Percentiles rank a stretch among this genome's conserved stretches.
Conservation (phyloP, 2,113 vertebrate species). For the Tonatia bakeri region DNA sequence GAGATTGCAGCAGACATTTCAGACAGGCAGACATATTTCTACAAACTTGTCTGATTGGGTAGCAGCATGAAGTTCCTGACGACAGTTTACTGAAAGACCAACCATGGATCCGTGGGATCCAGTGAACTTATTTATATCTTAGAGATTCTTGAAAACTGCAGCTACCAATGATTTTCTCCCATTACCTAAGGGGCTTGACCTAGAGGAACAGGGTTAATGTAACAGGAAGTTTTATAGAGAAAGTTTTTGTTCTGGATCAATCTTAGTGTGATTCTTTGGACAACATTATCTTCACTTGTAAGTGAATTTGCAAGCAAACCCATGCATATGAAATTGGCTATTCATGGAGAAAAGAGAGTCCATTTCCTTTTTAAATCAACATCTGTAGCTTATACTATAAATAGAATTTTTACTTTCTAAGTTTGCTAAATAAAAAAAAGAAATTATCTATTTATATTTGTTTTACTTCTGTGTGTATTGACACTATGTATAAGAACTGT, state of each 20-base stretch:
- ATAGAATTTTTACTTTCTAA: constrained; percentile 28
- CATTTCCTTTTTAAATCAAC: constrained; percentile 6
- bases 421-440: background rate
- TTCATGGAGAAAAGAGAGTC: background rate
- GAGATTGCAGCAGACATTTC: background rate
- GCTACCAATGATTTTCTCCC: background rate
- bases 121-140: background rate
- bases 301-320: background rate
- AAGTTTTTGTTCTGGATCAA: background rate
- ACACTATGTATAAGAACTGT: background rate
- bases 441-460: background rate
- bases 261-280: background rate
- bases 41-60: background rate
- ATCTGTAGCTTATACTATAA: background rate
- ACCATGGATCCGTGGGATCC: background rate
- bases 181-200: background rate
- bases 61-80: background rate
- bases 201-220: background rate
- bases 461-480: constrained; percentile 5
- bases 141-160: background rate
- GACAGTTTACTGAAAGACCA: background rate
- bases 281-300: background rate
- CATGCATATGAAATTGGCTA: background rate
- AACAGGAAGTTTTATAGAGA: background rate
- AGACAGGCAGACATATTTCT: background rate